phyloP scores from a whole-genome alignment of 92 coral and sea anemone species.

The Siderastrea radians region DNA sequence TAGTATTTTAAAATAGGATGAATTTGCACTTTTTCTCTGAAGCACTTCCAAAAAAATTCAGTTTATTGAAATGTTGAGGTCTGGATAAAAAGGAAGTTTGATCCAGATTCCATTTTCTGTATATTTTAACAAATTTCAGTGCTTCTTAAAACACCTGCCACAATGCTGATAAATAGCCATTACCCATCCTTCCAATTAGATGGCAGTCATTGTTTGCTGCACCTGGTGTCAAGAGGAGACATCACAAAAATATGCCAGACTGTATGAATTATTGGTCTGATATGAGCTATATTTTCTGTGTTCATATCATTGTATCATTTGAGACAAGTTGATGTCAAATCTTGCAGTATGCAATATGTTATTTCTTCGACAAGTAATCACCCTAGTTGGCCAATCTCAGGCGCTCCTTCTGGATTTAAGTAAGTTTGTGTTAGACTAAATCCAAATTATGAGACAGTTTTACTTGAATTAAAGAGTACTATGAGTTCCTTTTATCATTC shows the following conservation, averaged over 20 bases:
- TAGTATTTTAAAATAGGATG: too few species aligned
- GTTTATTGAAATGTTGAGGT: too few species aligned
- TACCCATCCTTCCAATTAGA: slow-evolving; percentile 38
- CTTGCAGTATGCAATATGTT: slow-evolving; percentile 39
- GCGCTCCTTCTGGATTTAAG: slow-evolving; percentile 51
- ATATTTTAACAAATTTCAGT: neutral
- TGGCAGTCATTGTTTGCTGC: slow-evolving; percentile 20
- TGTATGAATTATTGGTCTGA: slow-evolving; percentile 25
- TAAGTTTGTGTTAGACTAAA: slow-evolving; percentile 39
- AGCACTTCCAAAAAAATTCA: too few species aligned
- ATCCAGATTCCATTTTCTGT: neutral
- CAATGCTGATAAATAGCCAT: slow-evolving; percentile 16
- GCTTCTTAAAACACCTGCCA: slow-evolving; percentile 34
- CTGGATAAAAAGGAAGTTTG: too few species aligned
- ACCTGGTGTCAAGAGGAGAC: slow-evolving; percentile 33
- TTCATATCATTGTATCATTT: neutral
- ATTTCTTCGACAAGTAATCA: slow-evolving; percentile 72
- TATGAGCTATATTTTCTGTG: slow-evolving; percentile 5
- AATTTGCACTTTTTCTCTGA: too few species aligned
- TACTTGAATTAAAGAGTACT: neutral
- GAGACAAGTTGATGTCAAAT: slow-evolving; percentile 13
- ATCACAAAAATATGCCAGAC: slow-evolving; percentile 19
- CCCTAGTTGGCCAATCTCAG: slow-evolving; percentile 71
- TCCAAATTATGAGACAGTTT: neutral
- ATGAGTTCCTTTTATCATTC: slow-evolving; percentile 4